Evolutionary conservation across 2,797 vertebrate species (phyloP).

Genomic region (Danio tinwini): DNA sequence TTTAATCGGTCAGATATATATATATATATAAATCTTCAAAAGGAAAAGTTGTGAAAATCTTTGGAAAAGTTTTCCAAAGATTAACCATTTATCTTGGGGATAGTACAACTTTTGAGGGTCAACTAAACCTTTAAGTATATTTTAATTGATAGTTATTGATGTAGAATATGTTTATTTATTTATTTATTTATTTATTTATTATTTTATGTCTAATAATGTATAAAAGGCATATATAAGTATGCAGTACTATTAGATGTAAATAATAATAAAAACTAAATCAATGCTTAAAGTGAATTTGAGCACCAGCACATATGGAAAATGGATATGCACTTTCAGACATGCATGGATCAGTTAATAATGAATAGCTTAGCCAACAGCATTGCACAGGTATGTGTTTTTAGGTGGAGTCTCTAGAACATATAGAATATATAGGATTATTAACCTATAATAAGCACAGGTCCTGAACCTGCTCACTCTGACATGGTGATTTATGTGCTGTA

Average conservation of each 20-base stretch:
- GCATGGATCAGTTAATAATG: constrained; percentile 72
- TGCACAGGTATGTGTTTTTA: constrained; percentile 59
- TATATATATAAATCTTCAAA: no score
- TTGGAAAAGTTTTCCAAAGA: no score
- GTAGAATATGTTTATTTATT: no score
- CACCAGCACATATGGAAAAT: background rate
- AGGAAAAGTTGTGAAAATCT: no score
- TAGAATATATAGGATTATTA: background rate
- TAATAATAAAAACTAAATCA: background rate
- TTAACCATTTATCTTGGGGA: no score
- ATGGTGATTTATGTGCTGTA: constrained; percentile 12
- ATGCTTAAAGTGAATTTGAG: background rate
- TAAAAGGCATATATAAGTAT: background rate
- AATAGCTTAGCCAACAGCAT: constrained; percentile 77
- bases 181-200: background rate
- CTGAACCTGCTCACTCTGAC: background rate
- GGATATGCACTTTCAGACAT: background rate
- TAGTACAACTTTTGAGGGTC: no score
- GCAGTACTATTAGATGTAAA: background rate
- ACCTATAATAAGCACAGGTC: background rate
- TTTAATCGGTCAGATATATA: no score
- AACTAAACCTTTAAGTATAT: no score
- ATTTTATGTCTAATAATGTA: background rate
- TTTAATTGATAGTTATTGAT: background rate
- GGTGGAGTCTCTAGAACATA: background rate